These are phyloP conservation scores for Drosophila lini DNA, from an alignment of 1,140 invertebrate genomes.

Conservation along the genomic window DNA sequence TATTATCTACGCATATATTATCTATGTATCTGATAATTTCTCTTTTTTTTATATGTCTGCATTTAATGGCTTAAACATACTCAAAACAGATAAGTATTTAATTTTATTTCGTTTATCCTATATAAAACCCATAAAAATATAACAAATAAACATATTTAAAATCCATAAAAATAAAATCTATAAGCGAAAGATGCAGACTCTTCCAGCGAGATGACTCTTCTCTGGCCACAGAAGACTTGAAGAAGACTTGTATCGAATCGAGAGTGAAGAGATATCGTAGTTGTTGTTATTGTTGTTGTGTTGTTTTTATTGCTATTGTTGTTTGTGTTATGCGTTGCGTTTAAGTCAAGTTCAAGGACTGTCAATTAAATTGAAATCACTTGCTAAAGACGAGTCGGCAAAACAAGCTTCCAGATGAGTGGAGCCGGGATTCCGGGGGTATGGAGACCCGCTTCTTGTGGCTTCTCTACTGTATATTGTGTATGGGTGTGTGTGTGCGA, in stretches of 20 bases:
- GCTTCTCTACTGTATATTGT: conserved; percentile 28
- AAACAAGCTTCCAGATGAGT: conserved; percentile 68
- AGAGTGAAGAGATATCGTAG: conserved; percentile 36
- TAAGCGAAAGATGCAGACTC: not conserved
- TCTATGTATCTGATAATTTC: no score
- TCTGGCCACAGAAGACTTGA: not conserved
- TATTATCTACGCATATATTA: not conserved
- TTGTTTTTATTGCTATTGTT: conserved; percentile 44
- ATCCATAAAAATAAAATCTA: conserved; percentile 4
- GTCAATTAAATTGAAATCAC: conserved; percentile 84
- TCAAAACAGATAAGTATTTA: not conserved
- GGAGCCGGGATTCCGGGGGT: not conserved
- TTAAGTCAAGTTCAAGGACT: conserved; percentile 84
- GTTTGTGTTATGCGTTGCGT: conserved; percentile 69
- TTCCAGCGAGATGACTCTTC: not conserved
- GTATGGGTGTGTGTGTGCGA: conserved; percentile 5
- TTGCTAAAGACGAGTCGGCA: conserved; percentile 74
- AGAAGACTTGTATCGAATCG: conserved; percentile 21
- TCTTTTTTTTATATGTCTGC: no score
- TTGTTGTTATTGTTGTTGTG: conserved; percentile 33
- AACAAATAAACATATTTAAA: not conserved
- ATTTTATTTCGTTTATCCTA: not conserved
- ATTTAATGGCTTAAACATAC: not conserved
- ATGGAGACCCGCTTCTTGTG: conserved; percentile 50
- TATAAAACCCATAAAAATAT: not conserved